A percentile compares a stretch with the other conserved stretches of the same genome.
phyloP scores from a whole-genome alignment of 1,140 invertebrate species.

The Drosophila sproati region DNA sequence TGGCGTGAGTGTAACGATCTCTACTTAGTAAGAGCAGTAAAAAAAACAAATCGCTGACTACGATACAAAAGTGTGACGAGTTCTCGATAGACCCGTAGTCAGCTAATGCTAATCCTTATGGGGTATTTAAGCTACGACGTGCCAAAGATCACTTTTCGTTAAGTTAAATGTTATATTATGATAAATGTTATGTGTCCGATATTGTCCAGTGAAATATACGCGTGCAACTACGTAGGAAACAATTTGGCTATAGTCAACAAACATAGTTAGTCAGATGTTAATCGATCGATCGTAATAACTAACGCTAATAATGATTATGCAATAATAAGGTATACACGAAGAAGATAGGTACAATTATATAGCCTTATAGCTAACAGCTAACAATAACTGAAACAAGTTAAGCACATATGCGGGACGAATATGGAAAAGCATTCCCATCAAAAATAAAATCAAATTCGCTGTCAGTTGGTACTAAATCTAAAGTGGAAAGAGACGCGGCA shows the following conservation, averaged over 20 bases:
- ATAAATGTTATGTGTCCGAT: slow-evolving; percentile 33
- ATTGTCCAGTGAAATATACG: slow-evolving; percentile 67
- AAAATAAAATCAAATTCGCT: slow-evolving; percentile 37
- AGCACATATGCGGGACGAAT: slow-evolving; percentile 32
- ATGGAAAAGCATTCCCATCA: slow-evolving; percentile 17
- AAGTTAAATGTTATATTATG: not conserved
- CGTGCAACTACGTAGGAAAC: slow-evolving; percentile 62
- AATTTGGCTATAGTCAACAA: slow-evolving; percentile 61
- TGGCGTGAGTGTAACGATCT: slow-evolving; percentile 44
- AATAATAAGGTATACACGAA: slow-evolving; percentile 53
- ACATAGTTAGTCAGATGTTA: slow-evolving; percentile 26
- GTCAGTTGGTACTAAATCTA: not conserved
- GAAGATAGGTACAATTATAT: slow-evolving; percentile 53
- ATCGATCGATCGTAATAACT: not conserved
- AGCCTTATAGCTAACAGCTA: slow-evolving; percentile 41
- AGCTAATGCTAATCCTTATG: not conserved
- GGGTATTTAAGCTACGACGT: slow-evolving; percentile 18
- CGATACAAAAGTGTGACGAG: slow-evolving; percentile 46
- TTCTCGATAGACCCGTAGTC: slow-evolving; percentile 19
- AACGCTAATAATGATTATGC: slow-evolving; percentile 52
- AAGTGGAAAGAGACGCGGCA: slow-evolving; percentile 25
- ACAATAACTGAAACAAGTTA: slow-evolving; percentile 38
- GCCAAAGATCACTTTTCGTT: slow-evolving; percentile 36
- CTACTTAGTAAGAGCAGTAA: slow-evolving; percentile 64
- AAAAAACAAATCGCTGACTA: slow-evolving; percentile 42